Conservation (phyloP, 2,888 invertebrate genomes). For the Machimus atricapillus region DNA sequence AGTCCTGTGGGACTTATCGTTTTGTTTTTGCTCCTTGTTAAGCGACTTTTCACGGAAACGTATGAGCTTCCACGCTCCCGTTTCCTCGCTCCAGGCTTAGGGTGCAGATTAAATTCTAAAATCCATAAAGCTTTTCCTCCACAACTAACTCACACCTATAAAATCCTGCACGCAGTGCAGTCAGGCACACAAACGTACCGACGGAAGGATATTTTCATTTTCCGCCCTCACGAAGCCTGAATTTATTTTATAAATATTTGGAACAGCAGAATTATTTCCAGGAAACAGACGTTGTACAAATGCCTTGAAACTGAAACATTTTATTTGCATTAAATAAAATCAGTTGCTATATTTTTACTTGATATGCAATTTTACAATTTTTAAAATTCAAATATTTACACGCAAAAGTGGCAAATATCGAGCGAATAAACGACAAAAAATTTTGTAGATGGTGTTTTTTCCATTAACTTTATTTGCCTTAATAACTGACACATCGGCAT, state of each 20-base stretch:
- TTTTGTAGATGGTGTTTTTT: too few relatives aligned
- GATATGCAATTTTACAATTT: neutral
- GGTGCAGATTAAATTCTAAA: neutral
- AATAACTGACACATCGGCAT: too few relatives aligned
- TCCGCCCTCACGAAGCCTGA: neutral
- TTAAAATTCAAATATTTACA: neutral
- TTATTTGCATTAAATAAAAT: neutral
- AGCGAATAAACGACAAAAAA: too few relatives aligned
- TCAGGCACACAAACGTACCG: neutral
- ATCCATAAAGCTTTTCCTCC: neutral
- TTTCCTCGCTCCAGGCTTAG: neutral
- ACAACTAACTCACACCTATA: neutral
- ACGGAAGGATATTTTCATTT: neutral
- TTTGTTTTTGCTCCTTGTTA: neutral
- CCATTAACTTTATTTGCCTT: too few relatives aligned
- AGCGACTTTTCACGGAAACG: neutral
- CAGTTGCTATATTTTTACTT: neutral
- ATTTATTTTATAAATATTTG: neutral
- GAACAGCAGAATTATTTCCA: neutral
- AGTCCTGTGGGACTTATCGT: neutral
- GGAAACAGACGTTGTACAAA: neutral
- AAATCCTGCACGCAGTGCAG: neutral
- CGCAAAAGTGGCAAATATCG: neutral
- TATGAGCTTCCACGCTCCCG: neutral
- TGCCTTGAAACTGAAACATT: neutral